Evolutionary conservation across 2,113 vertebrate genomes (phyloP), one percentile per base, ranked within the genome.

Genomic region (pig (Sus scrofa)): DNA sequence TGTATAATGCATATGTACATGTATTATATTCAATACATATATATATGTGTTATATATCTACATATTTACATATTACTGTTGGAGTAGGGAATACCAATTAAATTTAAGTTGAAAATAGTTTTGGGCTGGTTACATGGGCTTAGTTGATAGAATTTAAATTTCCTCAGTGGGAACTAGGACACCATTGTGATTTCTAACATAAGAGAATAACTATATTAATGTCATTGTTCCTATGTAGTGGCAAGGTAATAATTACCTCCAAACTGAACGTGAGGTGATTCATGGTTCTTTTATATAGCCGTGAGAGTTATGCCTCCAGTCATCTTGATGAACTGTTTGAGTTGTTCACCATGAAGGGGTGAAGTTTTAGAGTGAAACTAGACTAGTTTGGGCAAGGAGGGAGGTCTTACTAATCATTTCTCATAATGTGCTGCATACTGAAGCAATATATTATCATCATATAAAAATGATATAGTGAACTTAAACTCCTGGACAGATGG

Each of bases 111-210:
- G 78, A 84, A 84, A 84, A 37, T 89, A 89, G 89, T 67, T 84
- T 34, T 50, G 39, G 58, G 54, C n/a, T 92, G 56, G 37, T 88
- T 88, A 74, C 27, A 3, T 74, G 34, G 44, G 26, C 6, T 74
- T 89, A 50, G 15, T 75, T 89, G 78, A 68, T 84, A 88, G 75
- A 88, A 60, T 85, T 94, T 90, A 70, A 90, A 85, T 77, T 90
- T 60, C 37, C 90, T 77, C 52, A 68, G 37, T 75, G 24, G n/a
- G 70, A 85, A 82, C 50, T 50, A 67, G 30, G 62, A 68, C 22
- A 84, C 50, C 7, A 30, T 60, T 94, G 34, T 77, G 32, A 12
- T 84, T 84, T 68, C 30, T 90, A 67, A 89, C 24, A 5, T 63
- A 58, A 65, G 52, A 67, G 20, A 83, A 75, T 83, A n/a, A 83